Evolutionary conservation across 2,797 vertebrate genomes (phyloP), one percentile per base, ranked within the genome.

Genomic region (Phoebastria nigripes): DNA sequence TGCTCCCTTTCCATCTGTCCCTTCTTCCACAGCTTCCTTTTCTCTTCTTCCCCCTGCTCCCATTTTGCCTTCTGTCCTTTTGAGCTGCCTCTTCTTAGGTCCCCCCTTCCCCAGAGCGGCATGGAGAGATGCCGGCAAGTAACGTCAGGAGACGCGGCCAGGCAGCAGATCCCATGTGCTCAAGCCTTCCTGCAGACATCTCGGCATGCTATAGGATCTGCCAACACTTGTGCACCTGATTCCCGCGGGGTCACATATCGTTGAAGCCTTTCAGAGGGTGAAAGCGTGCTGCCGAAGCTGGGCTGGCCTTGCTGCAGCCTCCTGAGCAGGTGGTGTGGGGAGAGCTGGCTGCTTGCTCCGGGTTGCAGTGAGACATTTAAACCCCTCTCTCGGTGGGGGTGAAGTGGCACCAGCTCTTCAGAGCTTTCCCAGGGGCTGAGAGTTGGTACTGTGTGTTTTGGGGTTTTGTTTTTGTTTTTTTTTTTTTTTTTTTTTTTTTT

Each of bases 161-260:
- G 39, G 49, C 52, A 65, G 51, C 49, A 22, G 26, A 9, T 70
- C 37, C 24, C 3, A 0, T 3, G 46, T 41, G 46, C 72, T 47
- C 35, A 13, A 28, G 51, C 33, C 15, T 59, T 28, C 35, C 7
- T 24, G 16, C n/a, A 31, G 42, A 8, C 2, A 2, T 24, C 61
- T 37, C 0, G 0, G 22, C 2, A 0, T 37, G 58, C 47, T 6
- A 0, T 9, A 19, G 70, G 46, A 15, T 31, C 56, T 55, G 58
- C 74, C 70, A 37, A 0, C 12, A 3, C 29, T 24, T 26, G 41
- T 11, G 42, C 25, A 25, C 14, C 51, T 4, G 46, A 26, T 76
- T 69, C 39, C 66, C 1, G 1, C 0, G 39, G 56, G 55, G 8
- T 73, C 25, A 12, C 0, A 2, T 33, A 9, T 15, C 6, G 1